Base-by-base conservation (phyloP, 1,140 invertebrate species). In the Diabrotica undecimpunctata region DNA sequence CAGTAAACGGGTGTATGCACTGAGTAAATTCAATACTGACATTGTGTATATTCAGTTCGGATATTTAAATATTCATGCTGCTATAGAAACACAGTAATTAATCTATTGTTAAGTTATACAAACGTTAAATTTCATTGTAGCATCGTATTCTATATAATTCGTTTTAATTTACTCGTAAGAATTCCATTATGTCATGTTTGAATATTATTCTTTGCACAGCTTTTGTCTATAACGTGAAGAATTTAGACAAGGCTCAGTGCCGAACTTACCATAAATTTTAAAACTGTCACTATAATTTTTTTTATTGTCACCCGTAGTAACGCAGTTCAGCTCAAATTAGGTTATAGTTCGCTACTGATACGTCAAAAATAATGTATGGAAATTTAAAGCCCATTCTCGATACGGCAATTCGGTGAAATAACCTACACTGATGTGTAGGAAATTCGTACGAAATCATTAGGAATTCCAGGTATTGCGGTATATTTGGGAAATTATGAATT, bases 131-230 rank as follows among this genome's bases (percentile, higher is more conserved):
- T 69, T 71, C 73, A 76, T 78, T 76, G 76, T 76, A 68, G 72
- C 61, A 68, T 68, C 67, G 72, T 71, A 74, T 75, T 77, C 76
- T 73, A 72, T 75, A 73, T 75, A 72, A 74, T 75, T 46, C 72
- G 74, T 74, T 76, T 78, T 78, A 78, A 78, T 78, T 78, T 77
- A 77, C 77, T 76, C 70, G 72, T 70, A 77, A 74, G 74, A 75
- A 68, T 69, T 69, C 70, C 66, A 74, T 72, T 72, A 70, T 70
- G 70, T 70, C 41, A 68, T 68, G 67, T 68, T 68, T 68, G 67
- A 62, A 51, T 64, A 68, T 71, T 73, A 68, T 64, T 70, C 69
- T 73, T 71, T 72, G 65, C 66, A 69, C 59, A 66, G 64, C 54
- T 64, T 68, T 56, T 66, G 67, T 62, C 65, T 60, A 60, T 50